Evolutionary conservation across 2,797 vertebrate species (phyloP), one percentile per base, ranked within the genome.

Genomic region (Poeciliopsis infans): DNA sequence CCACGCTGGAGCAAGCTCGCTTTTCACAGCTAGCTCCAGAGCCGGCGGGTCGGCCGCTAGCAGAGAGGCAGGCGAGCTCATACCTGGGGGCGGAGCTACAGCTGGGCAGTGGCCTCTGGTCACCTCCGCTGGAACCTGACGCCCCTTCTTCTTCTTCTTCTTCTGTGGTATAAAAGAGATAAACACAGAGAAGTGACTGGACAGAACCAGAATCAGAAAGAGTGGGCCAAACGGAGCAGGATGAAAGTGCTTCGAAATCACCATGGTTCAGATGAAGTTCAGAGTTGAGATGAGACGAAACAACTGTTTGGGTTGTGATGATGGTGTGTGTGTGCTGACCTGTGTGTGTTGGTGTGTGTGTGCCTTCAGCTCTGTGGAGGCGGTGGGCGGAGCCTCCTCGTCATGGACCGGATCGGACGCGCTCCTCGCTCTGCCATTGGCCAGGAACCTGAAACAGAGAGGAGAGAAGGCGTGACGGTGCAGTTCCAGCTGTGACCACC

Each of bases 91-190:
- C 0, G 12, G 87, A 28, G 73, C 78, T 28, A 28, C 15, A n/a
- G 64, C 76, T 1, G n/a, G 74, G 33, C 85, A 87, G 46, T 80
- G 51, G 13, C 95, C 92, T 61, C 84, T 94, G 41, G n/a, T 78
- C 74, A 92, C 90, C 51, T 96, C 94, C n/a, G 92, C 92, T 15
- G 94, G 88, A 80, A 90, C 86, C 87, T 94, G 96, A 45, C 75
- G 91, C 0, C 83, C 82, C 59, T 47, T 47, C 46, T 16, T 47
- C 46, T 47, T 47, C 46, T 16, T 47, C 46, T 94, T 97, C 85
- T 95, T 97, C 72, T 74, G 51, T 43, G 16, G 25, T 81, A 83
- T 55, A 3, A 1, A 83, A 71, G 69, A 79, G 4, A 83, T 0
- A 47, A 23, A 36, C 18, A 36, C 0, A 3, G 1, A 18, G 3